Base-by-base conservation (phyloP, 2,113 vertebrate genomes). In the Craseonycteris thonglongyai region DNA sequence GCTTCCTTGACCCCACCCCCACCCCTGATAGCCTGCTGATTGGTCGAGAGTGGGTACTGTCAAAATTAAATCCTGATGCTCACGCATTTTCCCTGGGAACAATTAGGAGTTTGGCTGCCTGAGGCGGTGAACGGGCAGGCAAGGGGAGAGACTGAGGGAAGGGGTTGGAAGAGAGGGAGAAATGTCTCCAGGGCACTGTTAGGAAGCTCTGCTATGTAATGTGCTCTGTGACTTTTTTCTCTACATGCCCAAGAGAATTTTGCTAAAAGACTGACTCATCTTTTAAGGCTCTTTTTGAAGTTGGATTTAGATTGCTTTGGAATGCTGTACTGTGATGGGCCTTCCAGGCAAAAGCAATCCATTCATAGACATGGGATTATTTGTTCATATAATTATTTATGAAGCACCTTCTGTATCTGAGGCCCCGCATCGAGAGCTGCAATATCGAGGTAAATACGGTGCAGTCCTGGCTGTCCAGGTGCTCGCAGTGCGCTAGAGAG, bases 1-100 rank as follows among this genome's bases (percentile, higher is more conserved):
- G 61, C 42, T 49, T 13, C 58, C 58, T n/a, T n/a, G n/a, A n/a
- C 58, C 58, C 58, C 58, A 13, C 5, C 28, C 58, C 58, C 58
- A 28, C 26, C 58, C 58, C 28, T 65, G 38, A 81, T 42, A 56
- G 94, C 35, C 66, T 94, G 54, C 38, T 66, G 47, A 90, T 92
- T 96, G 71, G 85, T 58, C 76, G 61, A 84, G 66, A 81, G 78
- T 12, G 9, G 63, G 12, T 76, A 19, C 26, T 82, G 72, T 91
- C 66, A 85, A 84, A 95, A 96, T 96, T 88, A 95, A 96, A 95
- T 84, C 94, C 93, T 92, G 91, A 97, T 96, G 97, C 28, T 59
- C 6, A 6, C 56, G 40, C 24, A 33, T 72, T 81, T 88, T 95
- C 35, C 49, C 84, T 95, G 88, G 91, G 56, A 97, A 95, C 28